Evolutionary conservation across 1,140 invertebrate genomes (phyloP).

Genomic region (Pachypsylla venusta): DNA sequence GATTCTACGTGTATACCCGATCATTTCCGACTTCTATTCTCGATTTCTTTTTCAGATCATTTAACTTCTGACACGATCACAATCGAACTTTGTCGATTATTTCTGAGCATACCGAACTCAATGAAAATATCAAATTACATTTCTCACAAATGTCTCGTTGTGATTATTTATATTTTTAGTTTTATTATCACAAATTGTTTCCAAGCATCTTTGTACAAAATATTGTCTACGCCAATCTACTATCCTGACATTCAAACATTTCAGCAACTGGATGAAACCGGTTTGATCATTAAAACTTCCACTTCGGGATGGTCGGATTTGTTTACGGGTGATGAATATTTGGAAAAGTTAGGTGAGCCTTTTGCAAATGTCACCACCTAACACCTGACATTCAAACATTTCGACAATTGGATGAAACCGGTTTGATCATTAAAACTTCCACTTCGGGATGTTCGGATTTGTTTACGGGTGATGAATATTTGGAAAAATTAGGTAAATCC

Average conservation of each 20-base stretch:
- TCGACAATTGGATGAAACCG: conserved; percentile 28
- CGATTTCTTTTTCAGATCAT: no score
- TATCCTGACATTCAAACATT: conserved; percentile 31
- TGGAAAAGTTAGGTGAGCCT: conserved; percentile 1
- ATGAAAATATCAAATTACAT: no score
- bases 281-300: conserved; percentile 24
- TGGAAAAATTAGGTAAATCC: conserved; percentile 6
- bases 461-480: conserved; percentile 12
- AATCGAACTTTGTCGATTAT: no score
- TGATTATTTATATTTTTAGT: conserved; percentile 26
- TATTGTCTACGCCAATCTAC: conserved; percentile 25
- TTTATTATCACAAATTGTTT: conserved; percentile 23
- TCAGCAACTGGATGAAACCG: conserved; percentile 28
- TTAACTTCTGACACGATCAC: no score
- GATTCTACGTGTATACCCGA: no score
- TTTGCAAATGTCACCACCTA: no score
- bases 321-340: conserved; percentile 12
- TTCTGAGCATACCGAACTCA: no score
- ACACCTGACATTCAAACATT: conserved; percentile 31
- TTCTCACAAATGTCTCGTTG: conserved; percentile 27
- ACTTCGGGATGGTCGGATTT: conserved; percentile 15
- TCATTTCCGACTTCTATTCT: no score
- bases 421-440: conserved; percentile 24
- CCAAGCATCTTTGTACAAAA: conserved; percentile 19
- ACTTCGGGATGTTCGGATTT: conserved; percentile 15